Evolutionary conservation across 2,113 vertebrate species (phyloP), one percentile per base, ranked within the genome.

Genomic region (Mohoua ochrocephala): DNA sequence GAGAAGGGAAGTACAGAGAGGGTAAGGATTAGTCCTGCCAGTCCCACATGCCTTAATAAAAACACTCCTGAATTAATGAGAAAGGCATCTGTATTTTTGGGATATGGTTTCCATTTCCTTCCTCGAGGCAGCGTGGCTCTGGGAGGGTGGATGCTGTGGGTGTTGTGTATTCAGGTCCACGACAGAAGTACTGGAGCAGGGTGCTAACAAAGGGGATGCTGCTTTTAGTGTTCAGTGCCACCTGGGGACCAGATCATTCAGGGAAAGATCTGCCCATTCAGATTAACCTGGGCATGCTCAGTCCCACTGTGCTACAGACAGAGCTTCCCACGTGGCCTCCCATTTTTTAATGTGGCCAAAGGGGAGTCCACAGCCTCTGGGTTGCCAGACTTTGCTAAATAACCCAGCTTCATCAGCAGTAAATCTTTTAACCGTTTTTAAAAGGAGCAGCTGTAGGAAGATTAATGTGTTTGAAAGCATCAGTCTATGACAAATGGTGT

Each of bases 401-500:
- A 60, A 73, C 28, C 19, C 76, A 33, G 39, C 47, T 80, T 50
- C 50, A 77, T 19, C 11, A 2, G 39, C 57, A 56, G 37, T 85
- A 89, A 85, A 80, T 90, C 37, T 76, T 78, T 22, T 7, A 56
- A 27, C 33, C 35, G 5, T 68, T 78, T 83, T 73, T 63, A 28
- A 63, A 80, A 71, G 82, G 33, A 95, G 59, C 75, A 74, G 47
- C 59, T 90, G 52, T 56, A 52, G 52, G 77, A 96, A 94, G 79
- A 95, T 88, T 74, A 70, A 70, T 85, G 74, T 47, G 75, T 94
- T 91, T 87, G 78, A 94, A 91, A 91, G 82, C 78, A 85, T 80
- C 91, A n/a, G 59, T 27, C 81, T 61, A 57, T 96, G 71, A 96
- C 60, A 97, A 96, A 93, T 80, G 45, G 49, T 91, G 54, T 23